A percentile compares a stretch with the other conserved stretches of the same genome.
Conservation (phyloP, 2,888 invertebrate species). For the Rapana venosa region DNA sequence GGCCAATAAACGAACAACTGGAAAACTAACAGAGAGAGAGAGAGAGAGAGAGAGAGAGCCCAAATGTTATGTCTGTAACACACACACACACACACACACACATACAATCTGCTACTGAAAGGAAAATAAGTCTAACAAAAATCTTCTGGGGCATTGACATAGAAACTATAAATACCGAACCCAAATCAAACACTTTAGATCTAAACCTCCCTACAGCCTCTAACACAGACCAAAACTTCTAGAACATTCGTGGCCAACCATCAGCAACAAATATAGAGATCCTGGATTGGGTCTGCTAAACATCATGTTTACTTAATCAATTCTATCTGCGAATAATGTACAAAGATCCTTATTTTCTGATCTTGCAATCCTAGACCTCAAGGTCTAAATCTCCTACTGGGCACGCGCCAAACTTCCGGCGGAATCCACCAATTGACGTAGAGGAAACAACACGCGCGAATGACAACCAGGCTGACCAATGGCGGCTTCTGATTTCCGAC, state of each 20-base stretch:
- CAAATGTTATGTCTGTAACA: background rate
- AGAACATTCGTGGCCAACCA: background rate
- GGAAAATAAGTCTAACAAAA: too few species aligned
- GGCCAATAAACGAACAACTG: too few species aligned
- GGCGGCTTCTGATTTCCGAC: background rate
- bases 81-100: too few species aligned
- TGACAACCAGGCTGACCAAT: background rate
- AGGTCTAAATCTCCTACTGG: background rate
- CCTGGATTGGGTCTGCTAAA: background rate
- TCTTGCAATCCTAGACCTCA: background rate
- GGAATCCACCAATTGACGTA: constrained; percentile 5
- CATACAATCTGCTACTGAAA: too few species aligned
- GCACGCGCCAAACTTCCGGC: constrained; percentile 21
- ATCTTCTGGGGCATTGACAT: too few species aligned
- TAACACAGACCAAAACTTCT: too few species aligned
- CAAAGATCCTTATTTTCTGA: background rate
- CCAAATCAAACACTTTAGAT: too few species aligned
- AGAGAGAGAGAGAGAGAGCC: background rate
- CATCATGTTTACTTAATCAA: background rate
- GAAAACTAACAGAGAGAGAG: background rate
- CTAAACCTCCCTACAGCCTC: too few species aligned
- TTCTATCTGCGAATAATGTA: background rate
- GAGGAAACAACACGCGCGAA: background rate
- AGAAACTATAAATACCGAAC: too few species aligned
- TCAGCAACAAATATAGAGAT: background rate